Evolutionary conservation across 2,797 vertebrate species (phyloP).

Genomic region (Crossoptilon crossoptilon): DNA sequence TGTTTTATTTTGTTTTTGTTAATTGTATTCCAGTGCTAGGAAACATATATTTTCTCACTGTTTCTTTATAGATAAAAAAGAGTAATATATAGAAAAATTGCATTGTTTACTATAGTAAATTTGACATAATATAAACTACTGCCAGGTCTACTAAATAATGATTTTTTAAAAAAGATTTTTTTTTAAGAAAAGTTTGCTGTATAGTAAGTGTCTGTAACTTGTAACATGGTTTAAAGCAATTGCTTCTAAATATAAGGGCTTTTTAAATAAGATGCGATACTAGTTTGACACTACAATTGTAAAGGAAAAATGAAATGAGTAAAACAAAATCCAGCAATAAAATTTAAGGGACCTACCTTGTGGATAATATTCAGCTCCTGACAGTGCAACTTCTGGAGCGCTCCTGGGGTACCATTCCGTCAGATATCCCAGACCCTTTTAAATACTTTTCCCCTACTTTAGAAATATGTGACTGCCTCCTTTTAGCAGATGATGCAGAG

Average conservation of each 20-base stretch:
- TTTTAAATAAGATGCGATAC: not conserved
- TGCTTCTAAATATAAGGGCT: not conserved
- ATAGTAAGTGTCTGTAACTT: not conserved
- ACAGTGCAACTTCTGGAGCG: not conserved
- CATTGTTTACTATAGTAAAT: not conserved
- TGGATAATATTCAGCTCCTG: not conserved
- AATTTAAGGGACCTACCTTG: constrained; percentile 44
- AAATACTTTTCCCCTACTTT: constrained; percentile 25
- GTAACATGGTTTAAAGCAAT: not conserved
- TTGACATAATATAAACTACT: not conserved
- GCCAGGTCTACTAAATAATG: not conserved
- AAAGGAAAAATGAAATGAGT: not conserved
- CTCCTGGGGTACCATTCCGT: not conserved
- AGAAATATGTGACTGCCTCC: not conserved
- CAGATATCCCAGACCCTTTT: constrained; percentile 32
- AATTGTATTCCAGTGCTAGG: not conserved
- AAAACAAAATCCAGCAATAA: not conserved
- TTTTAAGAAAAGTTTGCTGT: not conserved
- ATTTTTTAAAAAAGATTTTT: not conserved
- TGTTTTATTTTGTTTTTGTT: not conserved
- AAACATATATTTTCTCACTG: not conserved
- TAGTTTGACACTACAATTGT: not conserved
- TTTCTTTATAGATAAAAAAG: not conserved
- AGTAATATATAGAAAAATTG: not conserved
- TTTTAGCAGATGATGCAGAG: constrained; percentile 43